phyloP scores from a whole-genome alignment of 2,797 vertebrate species.

The Ceryle rudis region DNA sequence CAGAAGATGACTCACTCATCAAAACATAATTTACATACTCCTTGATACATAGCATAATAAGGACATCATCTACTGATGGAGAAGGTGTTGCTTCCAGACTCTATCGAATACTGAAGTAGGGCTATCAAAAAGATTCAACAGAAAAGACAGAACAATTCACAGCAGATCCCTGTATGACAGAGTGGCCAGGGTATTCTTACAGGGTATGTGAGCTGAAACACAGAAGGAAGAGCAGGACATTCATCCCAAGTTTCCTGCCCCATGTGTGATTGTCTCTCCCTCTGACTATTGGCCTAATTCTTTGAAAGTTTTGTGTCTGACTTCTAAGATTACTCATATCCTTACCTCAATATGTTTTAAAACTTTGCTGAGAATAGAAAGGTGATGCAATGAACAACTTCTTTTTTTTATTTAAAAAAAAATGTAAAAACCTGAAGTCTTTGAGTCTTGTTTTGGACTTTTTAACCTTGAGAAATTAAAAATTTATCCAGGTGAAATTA shows the following conservation, averaged over 20 bases:
- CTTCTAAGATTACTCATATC: neutral
- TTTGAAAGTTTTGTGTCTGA: neutral
- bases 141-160: neutral
- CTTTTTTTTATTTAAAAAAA: neutral
- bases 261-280: neutral
- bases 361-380: neutral
- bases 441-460: neutral
- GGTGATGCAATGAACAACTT: rapidly evolving
- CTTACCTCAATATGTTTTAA: neutral
- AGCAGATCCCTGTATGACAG: neutral
- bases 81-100: neutral
- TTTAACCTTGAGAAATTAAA: neutral
- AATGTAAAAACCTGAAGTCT: neutral
- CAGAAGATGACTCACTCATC: neutral
- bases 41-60: neutral
- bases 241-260: neutral
- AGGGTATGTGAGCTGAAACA: neutral
- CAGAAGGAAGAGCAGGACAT: neutral
- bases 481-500: neutral
- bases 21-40: neutral
- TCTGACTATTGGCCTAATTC: neutral
- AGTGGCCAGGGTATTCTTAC: neutral
- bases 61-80: neutral
- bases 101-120: neutral
- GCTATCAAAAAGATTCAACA: neutral